Percentiles rank a stretch among this genome's conserved stretches.
Evolutionary conservation across 2,113 vertebrate species (phyloP).

Genomic region (Ophthalmolycus amberensis): DNA sequence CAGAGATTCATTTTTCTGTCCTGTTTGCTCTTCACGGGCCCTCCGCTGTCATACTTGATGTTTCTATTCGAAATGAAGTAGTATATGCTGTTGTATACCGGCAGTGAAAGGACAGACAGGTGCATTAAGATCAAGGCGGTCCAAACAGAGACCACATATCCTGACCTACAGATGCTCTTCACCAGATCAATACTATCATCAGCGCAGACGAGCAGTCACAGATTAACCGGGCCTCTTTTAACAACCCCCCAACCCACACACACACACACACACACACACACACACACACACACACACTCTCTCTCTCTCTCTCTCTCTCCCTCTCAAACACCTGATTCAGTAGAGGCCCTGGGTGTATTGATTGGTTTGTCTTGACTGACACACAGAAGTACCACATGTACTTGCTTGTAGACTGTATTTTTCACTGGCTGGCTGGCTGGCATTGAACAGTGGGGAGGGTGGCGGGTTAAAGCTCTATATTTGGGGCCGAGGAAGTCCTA

Average conservation of each 20-base stretch:
- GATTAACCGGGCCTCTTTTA: slow-evolving; percentile 70
- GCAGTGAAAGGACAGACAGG: slow-evolving; percentile 45
- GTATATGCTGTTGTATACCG: slow-evolving; percentile 10
- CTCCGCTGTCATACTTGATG: background rate
- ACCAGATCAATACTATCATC: slow-evolving; percentile 82
- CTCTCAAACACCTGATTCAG: slow-evolving; percentile 46
- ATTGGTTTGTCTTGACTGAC: slow-evolving; percentile 72
- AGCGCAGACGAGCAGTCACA: slow-evolving; percentile 68
- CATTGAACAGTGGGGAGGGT: background rate
- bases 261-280: background rate
- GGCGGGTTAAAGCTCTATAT: background rate
- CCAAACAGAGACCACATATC: slow-evolving; percentile 71
- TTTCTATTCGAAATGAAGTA: slow-evolving; percentile 23
- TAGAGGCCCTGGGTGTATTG: slow-evolving; percentile 56
- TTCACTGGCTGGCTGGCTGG: slow-evolving; percentile 45
- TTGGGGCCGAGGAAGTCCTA: slow-evolving; percentile 17
- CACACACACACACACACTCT: slow-evolving; percentile 31
- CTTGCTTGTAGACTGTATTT: slow-evolving; percentile 70
- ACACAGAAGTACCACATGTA: slow-evolving; percentile 55
- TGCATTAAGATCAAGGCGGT: slow-evolving; percentile 57
- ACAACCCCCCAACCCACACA: slow-evolving; percentile 33
- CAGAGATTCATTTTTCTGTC: slow-evolving; percentile 2
- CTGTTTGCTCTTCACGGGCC: slow-evolving; percentile 12
- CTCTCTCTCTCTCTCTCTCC: background rate
- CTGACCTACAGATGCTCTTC: slow-evolving; percentile 81